A percentile compares a stretch with the other conserved stretches of the same genome.
Conservation (phyloP, 2,797 vertebrate genomes). For the Zenarchopterus dispar region DNA sequence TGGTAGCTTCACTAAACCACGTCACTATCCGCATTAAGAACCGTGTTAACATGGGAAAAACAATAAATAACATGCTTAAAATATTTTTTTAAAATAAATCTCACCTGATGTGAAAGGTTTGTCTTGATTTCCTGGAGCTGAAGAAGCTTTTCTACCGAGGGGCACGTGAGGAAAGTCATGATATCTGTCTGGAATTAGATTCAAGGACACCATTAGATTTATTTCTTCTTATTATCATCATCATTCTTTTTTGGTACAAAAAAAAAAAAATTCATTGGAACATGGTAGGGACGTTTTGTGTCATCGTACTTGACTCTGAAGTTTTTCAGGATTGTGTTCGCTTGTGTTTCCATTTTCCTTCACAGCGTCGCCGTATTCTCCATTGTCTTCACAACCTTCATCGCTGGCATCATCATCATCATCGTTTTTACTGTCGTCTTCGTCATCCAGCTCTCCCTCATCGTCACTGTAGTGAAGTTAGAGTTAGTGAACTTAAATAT, state of each 20-base stretch:
- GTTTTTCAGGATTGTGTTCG: constrained; percentile 59
- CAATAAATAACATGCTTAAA: no score
- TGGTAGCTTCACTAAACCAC: no score
- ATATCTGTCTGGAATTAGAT: constrained; percentile 77
- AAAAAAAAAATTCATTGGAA: no score
- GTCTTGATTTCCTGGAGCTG: constrained; percentile 87
- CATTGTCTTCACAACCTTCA: constrained; percentile 62
- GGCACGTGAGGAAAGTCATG: constrained; percentile 86
- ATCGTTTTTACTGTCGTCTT: constrained; percentile 68
- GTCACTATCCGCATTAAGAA: no score
- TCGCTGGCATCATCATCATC: constrained; percentile 66
- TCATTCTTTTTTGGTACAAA: no score
- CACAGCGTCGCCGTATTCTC: constrained; percentile 61
- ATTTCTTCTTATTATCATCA: background rate
- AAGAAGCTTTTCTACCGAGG: constrained; percentile 89
- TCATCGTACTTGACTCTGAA: constrained; percentile 53
- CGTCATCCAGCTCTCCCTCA: constrained; percentile 85
- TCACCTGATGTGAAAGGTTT: constrained; percentile 86
- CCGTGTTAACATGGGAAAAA: no score
- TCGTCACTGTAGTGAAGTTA: constrained; percentile 83
- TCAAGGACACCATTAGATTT: background rate
- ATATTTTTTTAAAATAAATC: background rate
- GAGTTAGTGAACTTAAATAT: no score
- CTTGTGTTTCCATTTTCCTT: constrained; percentile 74
- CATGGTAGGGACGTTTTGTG: no score